These are phyloP conservation scores for Hippopotamyrus pictus DNA, from an alignment of 2,797 vertebrate genomes.

Conservation along the genomic window DNA sequence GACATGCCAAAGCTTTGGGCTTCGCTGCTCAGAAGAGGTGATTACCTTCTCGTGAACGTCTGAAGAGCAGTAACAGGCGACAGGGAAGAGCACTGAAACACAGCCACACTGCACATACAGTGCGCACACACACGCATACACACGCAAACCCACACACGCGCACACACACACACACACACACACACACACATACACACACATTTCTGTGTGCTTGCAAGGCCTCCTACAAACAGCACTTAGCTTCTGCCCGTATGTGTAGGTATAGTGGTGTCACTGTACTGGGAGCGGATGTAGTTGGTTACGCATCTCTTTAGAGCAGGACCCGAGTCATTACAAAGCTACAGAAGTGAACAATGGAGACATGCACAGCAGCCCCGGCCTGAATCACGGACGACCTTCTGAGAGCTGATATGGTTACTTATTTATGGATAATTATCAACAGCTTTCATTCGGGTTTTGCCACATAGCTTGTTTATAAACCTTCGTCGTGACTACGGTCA, in stretches of 20 bases:
- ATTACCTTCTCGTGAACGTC: background rate
- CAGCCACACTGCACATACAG: background rate
- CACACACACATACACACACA: background rate
- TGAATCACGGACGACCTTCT: background rate
- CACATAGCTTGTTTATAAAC: background rate
- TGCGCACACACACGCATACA: background rate
- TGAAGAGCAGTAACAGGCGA: background rate
- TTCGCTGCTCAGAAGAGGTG: background rate
- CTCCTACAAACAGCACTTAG: constrained; percentile 19
- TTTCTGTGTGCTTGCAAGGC: background rate
- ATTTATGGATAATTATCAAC: background rate
- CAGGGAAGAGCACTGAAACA: background rate
- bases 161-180: background rate
- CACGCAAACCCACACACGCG: background rate
- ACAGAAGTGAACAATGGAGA: background rate
- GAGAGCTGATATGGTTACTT: background rate
- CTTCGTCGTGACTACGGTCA: background rate
- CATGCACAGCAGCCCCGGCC: background rate
- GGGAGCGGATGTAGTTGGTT: background rate
- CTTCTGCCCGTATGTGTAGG: constrained; percentile 23
- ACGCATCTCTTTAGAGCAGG: background rate
- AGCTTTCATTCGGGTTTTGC: background rate
- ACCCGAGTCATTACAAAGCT: background rate
- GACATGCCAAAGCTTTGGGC: background rate
- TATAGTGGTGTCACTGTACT: background rate